Evolutionary conservation across 1,140 invertebrate species (phyloP).

Genomic region (Papilio polyxenes): DNA sequence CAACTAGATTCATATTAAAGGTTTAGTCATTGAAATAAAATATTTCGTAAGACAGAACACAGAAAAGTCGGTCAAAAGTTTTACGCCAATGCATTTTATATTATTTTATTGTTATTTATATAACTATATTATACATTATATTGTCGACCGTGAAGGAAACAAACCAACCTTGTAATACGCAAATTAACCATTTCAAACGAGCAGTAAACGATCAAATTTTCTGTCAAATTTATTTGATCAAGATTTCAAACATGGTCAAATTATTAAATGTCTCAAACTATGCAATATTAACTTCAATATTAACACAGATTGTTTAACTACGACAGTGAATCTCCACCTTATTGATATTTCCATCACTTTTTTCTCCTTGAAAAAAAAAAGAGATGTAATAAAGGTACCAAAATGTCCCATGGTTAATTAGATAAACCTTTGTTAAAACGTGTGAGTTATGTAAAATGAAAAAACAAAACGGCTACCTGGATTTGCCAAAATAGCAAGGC

Average conservation of each 20-base stretch:
- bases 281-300: background rate
- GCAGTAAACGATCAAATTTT: no score
- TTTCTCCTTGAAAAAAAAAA: no score
- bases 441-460: no score
- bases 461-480: no score
- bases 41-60: background rate
- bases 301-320: background rate
- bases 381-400: no score
- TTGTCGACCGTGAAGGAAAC: background rate
- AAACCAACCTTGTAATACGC: background rate
- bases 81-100: background rate
- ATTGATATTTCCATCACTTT: no score
- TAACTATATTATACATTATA: background rate
- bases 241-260: no score
- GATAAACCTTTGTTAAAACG: background rate
- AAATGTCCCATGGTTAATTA: background rate
- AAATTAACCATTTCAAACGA: background rate
- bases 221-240: no score
- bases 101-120: background rate
- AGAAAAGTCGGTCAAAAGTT: background rate
- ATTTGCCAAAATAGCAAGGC: no score
- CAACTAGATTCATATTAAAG: background rate
- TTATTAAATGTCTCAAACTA: no score
- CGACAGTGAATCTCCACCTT: no score
- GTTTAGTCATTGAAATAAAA: background rate